Percentiles rank a stretch among this genome's conserved stretches.
phyloP scores from a whole-genome alignment of 2,888 invertebrate genomes.

The Brachyptera putata region DNA sequence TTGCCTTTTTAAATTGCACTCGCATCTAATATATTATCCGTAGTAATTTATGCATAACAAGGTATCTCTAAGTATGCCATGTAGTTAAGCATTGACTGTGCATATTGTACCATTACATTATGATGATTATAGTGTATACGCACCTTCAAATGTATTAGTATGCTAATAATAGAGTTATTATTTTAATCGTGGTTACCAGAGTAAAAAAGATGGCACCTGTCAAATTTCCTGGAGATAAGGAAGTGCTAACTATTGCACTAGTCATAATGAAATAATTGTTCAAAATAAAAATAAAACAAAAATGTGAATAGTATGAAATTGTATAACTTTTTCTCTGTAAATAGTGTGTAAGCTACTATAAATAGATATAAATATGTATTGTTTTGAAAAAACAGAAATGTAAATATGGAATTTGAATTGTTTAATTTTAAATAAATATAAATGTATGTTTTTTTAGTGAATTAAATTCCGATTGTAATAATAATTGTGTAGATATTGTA shows the following conservation, averaged over 20 bases:
- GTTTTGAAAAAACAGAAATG: no score
- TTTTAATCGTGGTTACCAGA: slow-evolving; percentile 25
- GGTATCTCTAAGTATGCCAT: neutral
- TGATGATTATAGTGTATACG: slow-evolving; percentile 16
- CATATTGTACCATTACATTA: slow-evolving; percentile 13
- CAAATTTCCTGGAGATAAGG: slow-evolving; percentile 20
- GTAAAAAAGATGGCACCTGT: slow-evolving; percentile 20
- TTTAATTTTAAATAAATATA: neutral
- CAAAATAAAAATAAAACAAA: slow-evolving; percentile 12
- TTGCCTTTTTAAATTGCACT: slow-evolving; percentile 13
- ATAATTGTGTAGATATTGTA: slow-evolving; percentile 22
- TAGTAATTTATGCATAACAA: slow-evolving; percentile 10
- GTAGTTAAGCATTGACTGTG: no score
- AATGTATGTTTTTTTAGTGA: neutral
- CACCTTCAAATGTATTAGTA: slow-evolving; percentile 2
- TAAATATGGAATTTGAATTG: no score
- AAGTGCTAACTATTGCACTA: slow-evolving; percentile 31
- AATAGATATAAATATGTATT: neutral
- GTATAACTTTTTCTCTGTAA: slow-evolving; percentile 1
- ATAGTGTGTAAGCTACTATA: neutral
- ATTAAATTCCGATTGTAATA: slow-evolving; percentile 9
- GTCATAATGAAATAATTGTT: slow-evolving; percentile 29
- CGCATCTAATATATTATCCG: slow-evolving; percentile 4
- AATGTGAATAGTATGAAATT: slow-evolving; percentile 3
- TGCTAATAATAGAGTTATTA: slow-evolving; percentile 19